Evolutionary conservation across 2,888 invertebrate species (phyloP), one percentile per base, ranked within the genome.

Genomic region (Apamea sordens): DNA sequence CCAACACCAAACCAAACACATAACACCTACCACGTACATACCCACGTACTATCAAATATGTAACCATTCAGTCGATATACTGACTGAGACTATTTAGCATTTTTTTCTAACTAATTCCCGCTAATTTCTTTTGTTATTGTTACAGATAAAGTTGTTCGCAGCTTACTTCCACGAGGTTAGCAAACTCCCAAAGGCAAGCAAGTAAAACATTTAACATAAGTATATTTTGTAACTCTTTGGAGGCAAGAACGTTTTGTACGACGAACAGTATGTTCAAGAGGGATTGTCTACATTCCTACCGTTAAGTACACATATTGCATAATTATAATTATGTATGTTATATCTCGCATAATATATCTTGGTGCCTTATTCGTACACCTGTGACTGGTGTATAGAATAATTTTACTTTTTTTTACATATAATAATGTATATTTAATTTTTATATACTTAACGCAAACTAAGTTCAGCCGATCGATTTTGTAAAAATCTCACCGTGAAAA

Each of bases 81-180:
- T 56, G 21, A 53, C 21, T 53, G 24, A n/a, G 56, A 56, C 56
- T 56, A 56, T 21, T 53, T 11, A 56, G 11, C 24, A 24, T 56
- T 56, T 56, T 56, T 24, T 56, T n/a, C 24, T 24, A 24, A 67
- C 4, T 59, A 56, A 28, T 18, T 41, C 24, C 0, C 4, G 15
- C 36, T 56, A 50, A 61, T 72, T n/a, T 13, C 0, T 68, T 32
- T 79, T 80, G 85, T 92, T 91, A 93, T 89, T 89, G 74, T 98
- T 98, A 83, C 97, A 99, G 99, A 99, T 99, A 3, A 99, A 99
- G 97, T 96, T 99, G 76, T 97, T 99, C 90, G 99, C 98, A 56
- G 98, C 99, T 41, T 99, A 99, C 94, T 95, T 99, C 82, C 98
- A 98, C 92, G 99, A 99, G 97, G 98, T 98, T 36, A 95, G 97